Conservation (phyloP, 2,888 invertebrate species). For the Cephus rjabovi region DNA sequence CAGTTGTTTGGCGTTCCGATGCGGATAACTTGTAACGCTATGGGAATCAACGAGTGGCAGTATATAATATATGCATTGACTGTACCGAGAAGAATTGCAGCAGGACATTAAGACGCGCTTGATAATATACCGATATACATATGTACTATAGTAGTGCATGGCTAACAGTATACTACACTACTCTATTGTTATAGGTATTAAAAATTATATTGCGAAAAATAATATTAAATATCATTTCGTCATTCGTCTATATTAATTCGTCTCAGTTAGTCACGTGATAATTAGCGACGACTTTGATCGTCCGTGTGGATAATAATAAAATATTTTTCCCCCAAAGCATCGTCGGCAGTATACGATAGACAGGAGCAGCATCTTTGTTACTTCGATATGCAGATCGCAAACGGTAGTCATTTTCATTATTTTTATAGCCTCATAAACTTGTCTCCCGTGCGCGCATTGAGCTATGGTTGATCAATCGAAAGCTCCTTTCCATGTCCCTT, state of each 20-base stretch:
- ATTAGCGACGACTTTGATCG: conserved; percentile 27
- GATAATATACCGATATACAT: neutral
- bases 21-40: neutral
- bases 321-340: conserved; percentile 21
- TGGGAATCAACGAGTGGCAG: neutral
- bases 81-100: neutral
- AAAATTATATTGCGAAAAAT: conserved; percentile 12
- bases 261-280: conserved; percentile 34
- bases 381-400: conserved; percentile 25
- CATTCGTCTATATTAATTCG: conserved; percentile 12
- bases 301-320: conserved; percentile 25
- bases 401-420: conserved; percentile 46
- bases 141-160: too few species aligned
- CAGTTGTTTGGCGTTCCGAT: neutral
- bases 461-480: conserved; percentile 4
- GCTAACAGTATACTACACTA: too few species aligned
- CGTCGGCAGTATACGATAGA: neutral
- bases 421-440: conserved; percentile 46
- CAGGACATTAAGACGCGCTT: neutral
- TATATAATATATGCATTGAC: neutral
- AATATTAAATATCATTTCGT: neutral
- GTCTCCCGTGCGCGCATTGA: conserved; percentile 28
- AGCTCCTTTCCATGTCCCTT: neutral
- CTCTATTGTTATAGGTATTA: neutral
- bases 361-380: neutral